These are phyloP conservation scores for Sus scrofa DNA, from an alignment of 2,113 vertebrate species.

Conservation along the genomic window T2T-Sscrofa CM000829.6:20878501-20879000, in stretches of 20 bases:
- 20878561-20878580: no score
- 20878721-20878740: not conserved
- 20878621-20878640: no score
- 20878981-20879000: not conserved
- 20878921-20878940: not conserved
- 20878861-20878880: not conserved
- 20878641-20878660: no score
- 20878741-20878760: not conserved
- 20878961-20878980: not conserved
- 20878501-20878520: not conserved
- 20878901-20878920: not conserved
- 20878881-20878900: not conserved
- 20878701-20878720: no score
- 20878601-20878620: no score
- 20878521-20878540: not conserved
- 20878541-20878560: no score
- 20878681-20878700: no score
- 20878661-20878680: no score
- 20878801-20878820: not conserved
- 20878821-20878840: not conserved
- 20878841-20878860: not conserved
- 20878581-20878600: no score
- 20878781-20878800: not conserved
- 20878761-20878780: not conserved
- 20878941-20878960: not conserved